Evolutionary conservation across 30 jellyfish, hydroid and myxozoan species (phyloP), one percentile per base, ranked within the genome.

Genomic region (Aurelia aurita complex sp. Pacific): DNA sequence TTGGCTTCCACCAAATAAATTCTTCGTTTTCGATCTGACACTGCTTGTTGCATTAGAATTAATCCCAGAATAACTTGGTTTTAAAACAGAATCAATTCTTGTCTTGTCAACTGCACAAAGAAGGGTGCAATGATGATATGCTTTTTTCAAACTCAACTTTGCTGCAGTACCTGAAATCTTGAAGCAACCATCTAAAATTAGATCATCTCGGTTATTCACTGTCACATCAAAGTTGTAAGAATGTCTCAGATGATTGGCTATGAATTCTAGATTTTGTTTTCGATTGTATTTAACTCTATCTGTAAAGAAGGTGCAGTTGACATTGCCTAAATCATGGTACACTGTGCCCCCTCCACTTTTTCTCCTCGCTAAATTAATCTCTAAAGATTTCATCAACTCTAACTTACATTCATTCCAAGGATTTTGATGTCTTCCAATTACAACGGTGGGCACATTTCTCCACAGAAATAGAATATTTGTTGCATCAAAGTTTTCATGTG

Each of bases 91-190:
- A 35, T 57, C 59, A 13, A 95, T 50, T 23, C 35, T 54, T 23
- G 71, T 81, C 33, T 84, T 40, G 60, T 95, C 85, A 34, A 96
- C 80, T 33, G 85, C 72, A 63, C 98, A 96, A 2, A 96, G 92
- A 46, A 96, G 80, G 2, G 99, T 96, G 66, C 90, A 96, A 69
- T 96, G 99, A 75, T 96, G 99, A 73, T 96, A 96, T 2, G 98
- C 98, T 32, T 68, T 79, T 17, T 86, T 83, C 53, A 89, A 74
- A 7, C 97, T 97, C 18, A 96, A 80, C 80, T 87, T 96, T 42
- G 99, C 99, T 29, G 99, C 98, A 10, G 97, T 89, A 5, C 99
- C 99, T 9, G 99, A 96, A 4, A 96, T 92, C 71, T 96, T 96
- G 42, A 29, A 80, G 50, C 46, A 54, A 40, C 77, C 36, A 16